Conservation (phyloP, 2,797 vertebrate genomes). For the Thamnophis elegans region DNA sequence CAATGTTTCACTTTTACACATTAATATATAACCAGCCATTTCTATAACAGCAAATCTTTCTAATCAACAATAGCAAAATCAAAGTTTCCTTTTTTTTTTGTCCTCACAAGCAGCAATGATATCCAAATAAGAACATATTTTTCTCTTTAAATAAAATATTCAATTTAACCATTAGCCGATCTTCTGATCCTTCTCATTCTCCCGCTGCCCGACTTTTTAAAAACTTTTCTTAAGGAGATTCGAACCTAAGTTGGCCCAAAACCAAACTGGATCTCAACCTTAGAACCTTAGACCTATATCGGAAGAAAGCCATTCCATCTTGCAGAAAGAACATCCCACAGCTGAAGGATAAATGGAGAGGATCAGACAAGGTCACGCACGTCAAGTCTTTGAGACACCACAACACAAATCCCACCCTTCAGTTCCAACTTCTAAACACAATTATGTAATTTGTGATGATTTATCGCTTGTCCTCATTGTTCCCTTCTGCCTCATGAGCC, state of each 20-base stretch:
- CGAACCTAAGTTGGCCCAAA: background rate
- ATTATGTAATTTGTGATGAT: background rate
- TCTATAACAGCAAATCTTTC: too few relatives aligned
- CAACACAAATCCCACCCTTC: background rate
- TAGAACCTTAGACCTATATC: background rate
- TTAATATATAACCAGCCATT: too few relatives aligned
- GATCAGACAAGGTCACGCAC: background rate
- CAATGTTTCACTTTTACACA: too few relatives aligned
- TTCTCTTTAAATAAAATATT: too few relatives aligned
- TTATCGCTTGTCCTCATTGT: background rate
- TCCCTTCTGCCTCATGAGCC: background rate
- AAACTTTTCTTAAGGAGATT: background rate
- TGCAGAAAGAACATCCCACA: background rate
- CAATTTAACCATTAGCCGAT: too few relatives aligned
- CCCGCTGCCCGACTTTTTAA: background rate
- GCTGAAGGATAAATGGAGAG: background rate
- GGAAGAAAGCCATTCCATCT: background rate
- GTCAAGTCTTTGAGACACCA: background rate
- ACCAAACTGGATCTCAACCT: background rate
- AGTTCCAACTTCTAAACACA: background rate
- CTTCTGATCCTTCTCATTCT: background rate
- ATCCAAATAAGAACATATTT: too few relatives aligned
- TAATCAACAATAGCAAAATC: too few relatives aligned
- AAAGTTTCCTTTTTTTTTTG: too few relatives aligned
- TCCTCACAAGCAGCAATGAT: too few relatives aligned